Evolutionary conservation across 2,888 invertebrate genomes (phyloP), one percentile per base, ranked within the genome.

Genomic region (Leptarthrus brevirostris): DNA sequence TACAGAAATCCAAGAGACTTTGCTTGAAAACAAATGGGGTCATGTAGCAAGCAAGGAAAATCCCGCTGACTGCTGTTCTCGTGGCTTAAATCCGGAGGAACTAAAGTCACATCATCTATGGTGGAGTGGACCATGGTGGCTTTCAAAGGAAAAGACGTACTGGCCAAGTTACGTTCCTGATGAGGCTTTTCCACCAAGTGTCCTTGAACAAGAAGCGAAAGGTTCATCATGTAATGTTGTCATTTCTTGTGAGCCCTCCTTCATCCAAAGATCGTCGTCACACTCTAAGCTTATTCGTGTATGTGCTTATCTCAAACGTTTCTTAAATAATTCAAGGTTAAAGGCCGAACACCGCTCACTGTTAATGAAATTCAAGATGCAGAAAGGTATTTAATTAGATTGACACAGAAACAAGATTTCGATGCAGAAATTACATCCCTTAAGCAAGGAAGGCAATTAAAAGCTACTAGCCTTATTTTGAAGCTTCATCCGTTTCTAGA

Each of bases 11-110:
- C 24, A n/a, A 22, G 26, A 26, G 14, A 54, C 26, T 16, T 14
- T 79, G 61, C 47, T 69, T 1, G 16, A 3, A n/a, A n/a, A 16
- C 3, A n/a, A 72, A 6, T 76, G 77, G 74, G 18, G 22, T 18
- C 76, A 77, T 36, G 76, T 77, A 1, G 16, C 20, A 20, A 20
- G 49, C 49, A 49, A 8, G 16, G 49, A 49, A 18, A 16, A 49
- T 49, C 49, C 49, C 49, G 49, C 49, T 6, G 49, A 49, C 22
- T 49, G 49, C 20, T 8, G 5, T 20, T 49, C 49, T 49, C 18
- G 49, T 16, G 49, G 49, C 18, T 49, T 49, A 12, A 49, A 49
- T 49, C 49, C 49, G 18, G 49, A 49, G 2, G 18, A 49, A 18
- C 18, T 49, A 49, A 16, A 12, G 49, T 3, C 49, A 49, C 20